Percentiles rank a stretch among this genome's conserved stretches.
These are phyloP conservation scores for Tokudaia tokunoshimensis DNA, from an alignment of 2,797 vertebrate genomes.

Conservation along the genomic window DNA sequence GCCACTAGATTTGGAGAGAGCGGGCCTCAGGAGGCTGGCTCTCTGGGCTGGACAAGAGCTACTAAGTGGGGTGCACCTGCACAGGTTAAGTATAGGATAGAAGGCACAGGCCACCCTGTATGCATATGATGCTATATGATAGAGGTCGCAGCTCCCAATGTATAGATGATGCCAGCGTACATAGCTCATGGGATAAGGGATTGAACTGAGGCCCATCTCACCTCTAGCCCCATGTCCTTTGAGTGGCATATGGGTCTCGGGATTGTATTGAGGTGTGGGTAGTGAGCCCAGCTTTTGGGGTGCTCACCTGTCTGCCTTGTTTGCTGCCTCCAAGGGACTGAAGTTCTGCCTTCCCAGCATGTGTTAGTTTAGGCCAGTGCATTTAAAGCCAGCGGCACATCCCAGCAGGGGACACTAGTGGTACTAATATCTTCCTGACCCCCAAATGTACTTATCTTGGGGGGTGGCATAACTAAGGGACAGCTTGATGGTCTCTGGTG, in stretches of 20 bases:
- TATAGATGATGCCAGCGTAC: background rate
- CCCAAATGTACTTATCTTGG: background rate
- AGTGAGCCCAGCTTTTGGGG: background rate
- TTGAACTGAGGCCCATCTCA: background rate
- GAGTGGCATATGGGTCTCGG: background rate
- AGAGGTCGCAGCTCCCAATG: background rate
- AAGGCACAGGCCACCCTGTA: background rate
- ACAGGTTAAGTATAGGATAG: rapidly evolving
- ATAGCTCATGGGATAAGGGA: background rate
- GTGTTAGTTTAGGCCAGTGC: background rate
- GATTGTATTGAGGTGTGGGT: background rate
- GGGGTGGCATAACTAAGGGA: background rate
- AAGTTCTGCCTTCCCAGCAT: background rate
- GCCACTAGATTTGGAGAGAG: background rate
- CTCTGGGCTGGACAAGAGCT: background rate
- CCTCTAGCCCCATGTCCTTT: background rate
- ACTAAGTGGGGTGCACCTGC: background rate
- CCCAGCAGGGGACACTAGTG: background rate
- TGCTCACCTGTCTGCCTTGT: background rate
- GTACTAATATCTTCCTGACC: background rate
- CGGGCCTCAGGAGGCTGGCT: background rate
- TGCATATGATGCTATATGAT: background rate
- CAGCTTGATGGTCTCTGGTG: background rate
- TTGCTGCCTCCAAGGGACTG: background rate
- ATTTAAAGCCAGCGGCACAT: background rate